Percentiles rank a stretch among this genome's conserved stretches.
Conservation (phyloP, 2,888 invertebrate genomes). For the Diplazon laetatorius region DNA sequence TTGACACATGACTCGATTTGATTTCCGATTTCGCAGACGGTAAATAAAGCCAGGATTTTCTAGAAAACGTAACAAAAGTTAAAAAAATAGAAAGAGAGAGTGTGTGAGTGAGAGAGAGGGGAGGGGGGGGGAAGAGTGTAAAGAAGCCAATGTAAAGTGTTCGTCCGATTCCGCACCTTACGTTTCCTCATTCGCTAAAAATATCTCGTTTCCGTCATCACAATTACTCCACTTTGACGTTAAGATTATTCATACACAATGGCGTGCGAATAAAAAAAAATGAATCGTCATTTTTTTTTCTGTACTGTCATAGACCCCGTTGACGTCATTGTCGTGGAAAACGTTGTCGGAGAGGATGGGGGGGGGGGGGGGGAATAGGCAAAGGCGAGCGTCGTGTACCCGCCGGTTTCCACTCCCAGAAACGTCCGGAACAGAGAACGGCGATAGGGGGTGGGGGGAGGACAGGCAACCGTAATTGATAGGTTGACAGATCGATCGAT, state of each 20-base stretch:
- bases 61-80: constrained; percentile 9
- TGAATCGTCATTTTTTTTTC: background rate
- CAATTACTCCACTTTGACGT: background rate
- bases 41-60: constrained; percentile 41
- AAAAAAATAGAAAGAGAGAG: too few species aligned
- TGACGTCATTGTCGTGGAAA: constrained; percentile 18
- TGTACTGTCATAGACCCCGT: background rate
- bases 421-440: constrained; percentile 8
- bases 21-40: constrained; percentile 49
- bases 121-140: background rate
- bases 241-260: background rate
- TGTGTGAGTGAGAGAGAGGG: background rate
- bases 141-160: background rate
- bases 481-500: constrained; percentile 62
- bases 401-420: constrained; percentile 27
- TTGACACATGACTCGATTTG: constrained; percentile 38
- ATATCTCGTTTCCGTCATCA: background rate
- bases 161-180: background rate
- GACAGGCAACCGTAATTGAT: constrained; percentile 68
- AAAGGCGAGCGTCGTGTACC: background rate
- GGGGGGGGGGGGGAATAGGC: background rate
- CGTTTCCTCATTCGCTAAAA: background rate
- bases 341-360: constrained; percentile 8
- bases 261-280: background rate
- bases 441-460: background rate